Percentiles rank a stretch among this genome's conserved stretches.
These are phyloP conservation scores for Dynastes hyllus DNA, from an alignment of 2,888 invertebrate genomes.

Conservation along the genomic window DNA sequence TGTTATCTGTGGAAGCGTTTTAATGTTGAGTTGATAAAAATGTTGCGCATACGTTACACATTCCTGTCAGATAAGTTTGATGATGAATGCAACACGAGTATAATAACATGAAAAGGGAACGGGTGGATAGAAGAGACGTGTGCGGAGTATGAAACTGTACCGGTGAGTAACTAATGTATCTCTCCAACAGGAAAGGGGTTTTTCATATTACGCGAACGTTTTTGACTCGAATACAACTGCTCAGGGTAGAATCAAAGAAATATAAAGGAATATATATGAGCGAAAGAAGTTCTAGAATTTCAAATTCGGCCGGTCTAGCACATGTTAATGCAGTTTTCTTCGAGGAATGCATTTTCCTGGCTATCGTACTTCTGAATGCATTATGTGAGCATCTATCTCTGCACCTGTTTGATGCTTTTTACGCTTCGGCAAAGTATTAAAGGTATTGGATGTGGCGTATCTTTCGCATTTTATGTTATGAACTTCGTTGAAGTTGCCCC, in stretches of 20 bases:
- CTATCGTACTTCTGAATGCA: not conserved
- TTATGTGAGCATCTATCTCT: conserved; percentile 3
- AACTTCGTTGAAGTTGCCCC: not conserved
- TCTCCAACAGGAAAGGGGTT: not conserved
- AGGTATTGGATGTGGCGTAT: not conserved
- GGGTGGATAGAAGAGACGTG: not conserved
- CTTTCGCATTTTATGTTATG: not conserved
- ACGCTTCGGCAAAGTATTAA: not conserved
- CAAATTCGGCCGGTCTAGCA: not conserved
- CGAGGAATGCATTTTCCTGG: not conserved
- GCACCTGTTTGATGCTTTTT: not conserved
- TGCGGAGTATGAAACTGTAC: not conserved
- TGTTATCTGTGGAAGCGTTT: not conserved
- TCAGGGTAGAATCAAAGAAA: not conserved
- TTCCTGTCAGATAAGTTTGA: not conserved
- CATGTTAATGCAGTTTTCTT: conserved; percentile 19
- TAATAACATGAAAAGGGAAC: not conserved
- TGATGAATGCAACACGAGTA: conserved; percentile 3
- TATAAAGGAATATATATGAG: not conserved
- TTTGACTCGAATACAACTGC: not conserved
- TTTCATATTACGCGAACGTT: not conserved
- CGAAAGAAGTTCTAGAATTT: conserved; percentile 7
- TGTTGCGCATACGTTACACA: not conserved
- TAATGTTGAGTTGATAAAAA: conserved; percentile 6
- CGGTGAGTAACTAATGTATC: not conserved